Evolutionary conservation across 2,113 vertebrate genomes (phyloP), one percentile per base, ranked within the genome.

Genomic region (Arvicanthis niloticus): DNA sequence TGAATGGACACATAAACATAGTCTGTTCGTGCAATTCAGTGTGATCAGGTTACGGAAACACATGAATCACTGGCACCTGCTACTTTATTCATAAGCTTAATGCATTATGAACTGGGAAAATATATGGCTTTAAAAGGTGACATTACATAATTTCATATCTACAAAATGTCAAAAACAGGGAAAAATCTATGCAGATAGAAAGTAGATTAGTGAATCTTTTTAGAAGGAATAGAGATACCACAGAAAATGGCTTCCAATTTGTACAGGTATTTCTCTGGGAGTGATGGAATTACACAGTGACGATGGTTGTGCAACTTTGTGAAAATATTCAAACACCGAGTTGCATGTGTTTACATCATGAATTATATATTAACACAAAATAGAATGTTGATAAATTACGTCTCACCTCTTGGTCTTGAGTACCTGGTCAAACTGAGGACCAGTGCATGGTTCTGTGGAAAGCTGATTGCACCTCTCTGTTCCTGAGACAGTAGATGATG

Each of bases 401-500:
- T 56, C 6, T 37, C 40, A 9, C 45, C 31, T 7, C 26, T 4
- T 5, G 10, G 53, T 1, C 70, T 31, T 34, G 17, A 53, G 21
- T 17, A 13, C 1, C 65, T 26, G 48, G 72, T 85, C 93, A 76
- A 31, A 51, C 40, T 76, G 24, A n/a, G 84, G 88, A 60, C 82
- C 72, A 22, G 51, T 9, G 45, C 1, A 96, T 31, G 3, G 73
- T 88, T 68, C 70, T 94, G 1, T 3, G 12, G 37, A 97, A 62
- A 17, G 89, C 93, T 0, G 48, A 88, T 31, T 96, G 97, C 56
- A 98, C 96, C 29, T 98, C 98, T 81, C n/a, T 82, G 68, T 98
- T 98, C 22, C 98, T 93, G 88, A 98, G 9, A 0, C 97, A 97
- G 89, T 98, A 98, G 58, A 98, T 97, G 58, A 98, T 4, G 0